Evolutionary conservation across 2,797 vertebrate genomes (phyloP).

Genomic region (Darevskia mixta): DNA sequence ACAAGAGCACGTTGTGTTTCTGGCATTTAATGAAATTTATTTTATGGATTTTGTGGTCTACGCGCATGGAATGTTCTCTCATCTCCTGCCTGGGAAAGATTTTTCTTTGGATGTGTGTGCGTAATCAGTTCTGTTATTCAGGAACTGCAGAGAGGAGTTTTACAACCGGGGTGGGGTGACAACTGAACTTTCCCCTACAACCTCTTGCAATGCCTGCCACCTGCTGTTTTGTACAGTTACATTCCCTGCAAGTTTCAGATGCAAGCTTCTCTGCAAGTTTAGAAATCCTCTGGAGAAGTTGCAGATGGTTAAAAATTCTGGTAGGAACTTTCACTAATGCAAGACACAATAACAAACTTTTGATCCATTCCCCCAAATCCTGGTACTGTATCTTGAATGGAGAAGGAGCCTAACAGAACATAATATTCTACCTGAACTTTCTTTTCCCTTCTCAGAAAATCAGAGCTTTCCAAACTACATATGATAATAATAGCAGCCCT

Average conservation of each 20-base stretch:
- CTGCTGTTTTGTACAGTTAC: conserved; percentile 17
- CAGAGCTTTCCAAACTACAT: not conserved
- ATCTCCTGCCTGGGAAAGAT: conserved; percentile 23
- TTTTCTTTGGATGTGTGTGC: conserved; percentile 12
- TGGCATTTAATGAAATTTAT: conserved; percentile 45
- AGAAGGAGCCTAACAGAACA: not conserved
- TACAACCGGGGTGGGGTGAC: not conserved
- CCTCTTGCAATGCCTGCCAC: not conserved
- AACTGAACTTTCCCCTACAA: not conserved
- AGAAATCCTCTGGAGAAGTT: conserved; percentile 32
- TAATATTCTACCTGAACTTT: not conserved
- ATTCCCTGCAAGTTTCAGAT: conserved; percentile 13
- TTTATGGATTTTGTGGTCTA: conserved; percentile 37
- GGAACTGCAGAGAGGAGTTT: not conserved
- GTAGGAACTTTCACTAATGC: conserved; percentile 11
- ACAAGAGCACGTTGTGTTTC: conserved; percentile 37
- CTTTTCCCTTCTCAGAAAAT: not conserved
- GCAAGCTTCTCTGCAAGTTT: not conserved
- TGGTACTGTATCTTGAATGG: conserved; percentile 6
- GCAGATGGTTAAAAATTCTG: conserved; percentile 25
- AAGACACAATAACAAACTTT: not conserved
- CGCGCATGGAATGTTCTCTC: conserved; percentile 16
- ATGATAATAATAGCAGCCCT: not conserved
- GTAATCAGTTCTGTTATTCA: conserved; percentile 29
- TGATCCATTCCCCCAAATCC: not conserved